Conservation (phyloP, 2,797 vertebrate species). For the Tauraco hartlaubi region DNA sequence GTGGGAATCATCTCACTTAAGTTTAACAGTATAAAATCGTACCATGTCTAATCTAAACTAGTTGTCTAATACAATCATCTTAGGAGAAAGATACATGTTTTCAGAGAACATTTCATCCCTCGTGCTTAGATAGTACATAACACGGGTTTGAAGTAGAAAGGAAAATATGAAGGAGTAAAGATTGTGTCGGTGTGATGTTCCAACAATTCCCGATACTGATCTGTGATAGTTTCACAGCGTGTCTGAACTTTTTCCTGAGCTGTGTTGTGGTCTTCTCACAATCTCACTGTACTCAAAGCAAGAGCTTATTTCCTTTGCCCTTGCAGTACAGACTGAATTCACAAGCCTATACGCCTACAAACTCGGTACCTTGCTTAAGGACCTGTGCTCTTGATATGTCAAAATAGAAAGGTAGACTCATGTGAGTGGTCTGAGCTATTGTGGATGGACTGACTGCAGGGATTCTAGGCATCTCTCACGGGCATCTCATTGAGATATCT, state of each 20-base stretch:
- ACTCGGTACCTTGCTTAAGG: background rate
- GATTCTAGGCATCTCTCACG: background rate
- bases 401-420: background rate
- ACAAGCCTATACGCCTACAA: background rate
- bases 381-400: background rate
- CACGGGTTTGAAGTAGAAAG: background rate
- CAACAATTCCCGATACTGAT: background rate
- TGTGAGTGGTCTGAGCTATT: background rate
- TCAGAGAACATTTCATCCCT: background rate
- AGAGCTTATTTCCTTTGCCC: background rate
- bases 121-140: background rate
- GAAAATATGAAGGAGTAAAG: background rate
- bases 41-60: background rate
- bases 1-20: background rate
- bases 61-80: background rate
- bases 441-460: background rate
- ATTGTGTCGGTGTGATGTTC: background rate
- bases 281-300: background rate
- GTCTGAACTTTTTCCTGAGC: background rate
- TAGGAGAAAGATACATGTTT: background rate
- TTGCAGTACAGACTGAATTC: background rate
- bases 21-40: background rate
- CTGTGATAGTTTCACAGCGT: background rate
- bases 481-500: background rate
- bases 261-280: background rate